Evolutionary conservation across 1,140 invertebrate species (phyloP).

Genomic region (Drosophila paulistorum): DNA sequence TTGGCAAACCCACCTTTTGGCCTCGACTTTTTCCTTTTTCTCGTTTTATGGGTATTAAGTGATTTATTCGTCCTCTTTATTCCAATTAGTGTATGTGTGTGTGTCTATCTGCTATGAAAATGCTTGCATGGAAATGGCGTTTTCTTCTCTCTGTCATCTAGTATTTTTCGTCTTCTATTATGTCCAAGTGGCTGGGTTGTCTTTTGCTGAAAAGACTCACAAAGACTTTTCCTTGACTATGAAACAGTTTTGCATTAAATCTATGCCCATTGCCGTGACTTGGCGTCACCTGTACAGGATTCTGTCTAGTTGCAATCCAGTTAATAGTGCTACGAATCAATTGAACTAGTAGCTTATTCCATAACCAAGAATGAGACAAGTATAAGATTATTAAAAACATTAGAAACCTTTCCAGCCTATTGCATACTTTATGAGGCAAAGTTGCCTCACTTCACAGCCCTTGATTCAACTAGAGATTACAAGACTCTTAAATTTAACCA

Average conservation of each 20-base stretch:
- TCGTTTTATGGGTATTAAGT: constrained; percentile 50
- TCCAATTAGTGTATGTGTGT: constrained; percentile 43
- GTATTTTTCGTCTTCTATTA: constrained; percentile 3
- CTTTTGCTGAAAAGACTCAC: constrained; percentile 1
- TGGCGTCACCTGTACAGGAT: constrained; percentile 38
- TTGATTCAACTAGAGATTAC: too few relatives aligned
- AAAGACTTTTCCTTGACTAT: neutral
- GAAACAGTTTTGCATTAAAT: constrained; percentile 54
- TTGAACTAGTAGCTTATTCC: too few relatives aligned
- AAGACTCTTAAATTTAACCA: too few relatives aligned
- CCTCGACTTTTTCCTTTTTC: constrained; percentile 31
- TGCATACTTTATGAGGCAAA: too few relatives aligned
- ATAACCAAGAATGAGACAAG: too few relatives aligned
- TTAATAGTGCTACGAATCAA: too few relatives aligned
- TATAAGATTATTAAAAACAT: too few relatives aligned
- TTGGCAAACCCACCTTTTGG: constrained; percentile 25
- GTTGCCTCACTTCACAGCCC: too few relatives aligned
- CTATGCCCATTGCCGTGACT: constrained; percentile 45
- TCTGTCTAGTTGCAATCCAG: neutral
- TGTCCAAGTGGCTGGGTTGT: constrained; percentile 16
- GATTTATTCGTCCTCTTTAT: constrained; percentile 46
- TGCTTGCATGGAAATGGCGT: neutral
- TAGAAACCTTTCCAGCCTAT: too few relatives aligned
- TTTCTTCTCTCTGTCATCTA: constrained; percentile 22
- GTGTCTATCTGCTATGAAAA: neutral